These are phyloP conservation scores for Caradrina clavipalpis DNA, from an alignment of 2,888 invertebrate species.

Conservation along the genomic window DNA sequence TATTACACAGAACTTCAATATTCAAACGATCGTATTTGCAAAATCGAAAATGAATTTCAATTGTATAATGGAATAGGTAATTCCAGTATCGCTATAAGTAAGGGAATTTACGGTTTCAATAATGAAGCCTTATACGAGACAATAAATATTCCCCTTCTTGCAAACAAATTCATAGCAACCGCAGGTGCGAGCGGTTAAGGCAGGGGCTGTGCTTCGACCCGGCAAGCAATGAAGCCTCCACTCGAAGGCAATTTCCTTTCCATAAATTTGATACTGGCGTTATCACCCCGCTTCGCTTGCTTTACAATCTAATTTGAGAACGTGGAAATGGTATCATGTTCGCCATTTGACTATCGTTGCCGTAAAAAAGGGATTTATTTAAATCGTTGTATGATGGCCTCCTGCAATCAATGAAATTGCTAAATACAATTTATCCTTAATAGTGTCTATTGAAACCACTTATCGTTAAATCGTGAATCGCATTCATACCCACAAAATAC, in stretches of 20 bases:
- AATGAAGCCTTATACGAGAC: conserved; percentile 43
- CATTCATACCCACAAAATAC: not conserved
- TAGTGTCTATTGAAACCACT: not conserved
- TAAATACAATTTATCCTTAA: not conserved
- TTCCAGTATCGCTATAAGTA: conserved; percentile 36
- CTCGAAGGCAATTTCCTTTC: conserved; percentile 70
- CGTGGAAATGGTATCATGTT: conserved; percentile 66
- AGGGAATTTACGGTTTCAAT: conserved; percentile 45
- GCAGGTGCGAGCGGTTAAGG: conserved; percentile 67
- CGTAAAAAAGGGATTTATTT: conserved; percentile 13
- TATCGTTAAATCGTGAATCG: not conserved
- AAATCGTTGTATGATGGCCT: not conserved
- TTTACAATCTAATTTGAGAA: conserved; percentile 70
- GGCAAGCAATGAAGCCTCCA: conserved; percentile 63
- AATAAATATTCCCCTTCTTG: conserved; percentile 44
- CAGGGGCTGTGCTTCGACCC: conserved; percentile 50
- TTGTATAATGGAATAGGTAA: not conserved
- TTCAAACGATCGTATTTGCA: conserved; percentile 13
- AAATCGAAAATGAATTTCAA: conserved; percentile 28
- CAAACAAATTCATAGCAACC: conserved; percentile 57
- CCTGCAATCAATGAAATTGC: not conserved
- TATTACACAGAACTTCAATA: conserved; percentile 31
- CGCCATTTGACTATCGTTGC: conserved; percentile 54
- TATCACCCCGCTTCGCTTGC: conserved; percentile 68
- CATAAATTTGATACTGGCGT: conserved; percentile 64